Conservation (phyloP, 2,888 invertebrate species). For the Chloroclysta siterata region DNA sequence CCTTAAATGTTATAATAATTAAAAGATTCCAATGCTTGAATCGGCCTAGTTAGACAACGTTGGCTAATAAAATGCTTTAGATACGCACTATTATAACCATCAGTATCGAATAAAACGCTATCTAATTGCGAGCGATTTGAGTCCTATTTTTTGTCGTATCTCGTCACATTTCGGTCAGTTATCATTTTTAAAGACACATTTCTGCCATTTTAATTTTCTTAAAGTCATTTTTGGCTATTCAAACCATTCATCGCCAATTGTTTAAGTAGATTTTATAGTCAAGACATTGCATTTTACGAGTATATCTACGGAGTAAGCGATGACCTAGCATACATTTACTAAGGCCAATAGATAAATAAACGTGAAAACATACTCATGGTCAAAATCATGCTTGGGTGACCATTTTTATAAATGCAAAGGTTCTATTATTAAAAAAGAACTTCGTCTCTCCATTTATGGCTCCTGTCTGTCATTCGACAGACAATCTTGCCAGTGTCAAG, state of each 20-base stretch:
- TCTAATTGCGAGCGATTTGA: slow-evolving; percentile 65
- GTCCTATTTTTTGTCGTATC: slow-evolving; percentile 51
- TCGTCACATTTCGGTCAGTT: slow-evolving; percentile 49
- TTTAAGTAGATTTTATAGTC: slow-evolving; percentile 21
- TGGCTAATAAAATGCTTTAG: slow-evolving; percentile 46
- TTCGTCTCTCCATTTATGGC: too few relatives aligned
- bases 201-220: slow-evolving; percentile 12
- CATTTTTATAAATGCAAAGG: too few relatives aligned
- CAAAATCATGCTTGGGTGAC: not conserved
- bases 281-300: slow-evolving; percentile 35
- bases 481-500: too few relatives aligned
- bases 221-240: slow-evolving; percentile 11
- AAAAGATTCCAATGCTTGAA: not conserved
- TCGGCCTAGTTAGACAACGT: not conserved
- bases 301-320: slow-evolving; percentile 35
- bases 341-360: slow-evolving; percentile 21
- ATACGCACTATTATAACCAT: slow-evolving; percentile 43
- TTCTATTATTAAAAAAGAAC: too few relatives aligned
- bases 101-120: slow-evolving; percentile 58
- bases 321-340: slow-evolving; percentile 33
- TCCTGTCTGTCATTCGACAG: too few relatives aligned
- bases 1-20: not conserved
- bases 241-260: slow-evolving; percentile 16
- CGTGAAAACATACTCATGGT: not conserved
- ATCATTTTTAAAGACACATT: slow-evolving; percentile 23